Conservation (phyloP, 1,140 invertebrate species). For the Acyrthosiphon pisum region DNA sequence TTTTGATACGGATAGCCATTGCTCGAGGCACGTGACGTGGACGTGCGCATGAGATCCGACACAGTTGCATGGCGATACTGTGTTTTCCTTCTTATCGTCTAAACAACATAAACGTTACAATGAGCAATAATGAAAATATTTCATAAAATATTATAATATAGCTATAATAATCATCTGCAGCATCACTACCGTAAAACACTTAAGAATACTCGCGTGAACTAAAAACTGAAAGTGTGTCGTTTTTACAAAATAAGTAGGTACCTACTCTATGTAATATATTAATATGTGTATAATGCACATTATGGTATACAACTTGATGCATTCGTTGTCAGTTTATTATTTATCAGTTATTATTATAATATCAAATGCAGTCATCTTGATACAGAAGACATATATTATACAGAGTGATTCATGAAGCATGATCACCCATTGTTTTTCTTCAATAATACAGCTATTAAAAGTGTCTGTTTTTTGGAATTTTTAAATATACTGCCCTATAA, state of each 20-base stretch:
- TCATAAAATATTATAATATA: neutral
- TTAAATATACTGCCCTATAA: too few relatives aligned
- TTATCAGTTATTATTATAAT: neutral
- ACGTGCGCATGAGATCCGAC: constrained; percentile 14
- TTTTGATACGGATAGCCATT: constrained; percentile 19
- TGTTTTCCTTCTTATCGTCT: neutral
- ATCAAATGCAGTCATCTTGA: neutral
- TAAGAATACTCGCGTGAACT: neutral
- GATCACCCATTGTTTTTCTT: too few relatives aligned
- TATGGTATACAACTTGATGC: neutral
- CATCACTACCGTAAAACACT: neutral
- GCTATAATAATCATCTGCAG: neutral
- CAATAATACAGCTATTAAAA: too few relatives aligned
- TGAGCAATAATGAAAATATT: neutral
- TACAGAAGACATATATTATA: neutral
- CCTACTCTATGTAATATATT: too few relatives aligned
- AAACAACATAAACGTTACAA: neutral
- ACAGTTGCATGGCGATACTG: constrained; percentile 17
- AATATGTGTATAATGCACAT: neutral
- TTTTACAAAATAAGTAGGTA: neutral
- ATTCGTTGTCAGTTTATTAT: neutral
- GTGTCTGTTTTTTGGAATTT: too few relatives aligned
- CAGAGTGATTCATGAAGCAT: too few relatives aligned
- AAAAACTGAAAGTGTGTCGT: neutral
- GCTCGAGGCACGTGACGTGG: constrained; percentile 11